phyloP scores from a whole-genome alignment of 2,113 vertebrate species.

The Prolemur simus region DNA sequence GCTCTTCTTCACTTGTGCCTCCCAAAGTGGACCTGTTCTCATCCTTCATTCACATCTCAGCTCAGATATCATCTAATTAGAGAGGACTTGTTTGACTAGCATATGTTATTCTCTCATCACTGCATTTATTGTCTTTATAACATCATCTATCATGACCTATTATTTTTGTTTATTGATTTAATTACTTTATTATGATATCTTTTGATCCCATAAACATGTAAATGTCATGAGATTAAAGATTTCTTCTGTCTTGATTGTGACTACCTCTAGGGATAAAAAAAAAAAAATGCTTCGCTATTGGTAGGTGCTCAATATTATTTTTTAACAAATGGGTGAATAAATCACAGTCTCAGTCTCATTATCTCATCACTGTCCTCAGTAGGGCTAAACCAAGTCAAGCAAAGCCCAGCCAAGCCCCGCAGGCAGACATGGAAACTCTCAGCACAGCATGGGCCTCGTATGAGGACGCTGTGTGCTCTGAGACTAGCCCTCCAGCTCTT shows the following conservation, averaged over 20 bases:
- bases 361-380: fast-evolving
- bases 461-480: fast-evolving
- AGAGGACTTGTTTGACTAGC: background rate
- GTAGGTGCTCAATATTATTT: background rate
- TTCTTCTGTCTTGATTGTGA: background rate
- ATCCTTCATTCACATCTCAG: background rate
- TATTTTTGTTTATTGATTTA: background rate
- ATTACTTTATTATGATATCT: background rate
- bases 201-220: background rate
- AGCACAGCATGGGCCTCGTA: fast-evolving
- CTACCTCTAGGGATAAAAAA: background rate
- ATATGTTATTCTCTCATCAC: background rate
- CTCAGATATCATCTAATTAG: background rate
- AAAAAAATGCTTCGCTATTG: background rate
- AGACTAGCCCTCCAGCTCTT: background rate
- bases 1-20: background rate
- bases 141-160: background rate
- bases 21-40: background rate
- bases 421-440: background rate
- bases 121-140: background rate
- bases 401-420: fast-evolving
- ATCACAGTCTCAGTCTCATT: background rate
- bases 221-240: background rate
- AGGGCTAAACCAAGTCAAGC: background rate
- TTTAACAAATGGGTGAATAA: background rate